A percentile compares a stretch with the other conserved stretches of the same genome.
phyloP scores from a whole-genome alignment of 2,113 vertebrate species.

The Hirundichthys speculiger region DNA sequence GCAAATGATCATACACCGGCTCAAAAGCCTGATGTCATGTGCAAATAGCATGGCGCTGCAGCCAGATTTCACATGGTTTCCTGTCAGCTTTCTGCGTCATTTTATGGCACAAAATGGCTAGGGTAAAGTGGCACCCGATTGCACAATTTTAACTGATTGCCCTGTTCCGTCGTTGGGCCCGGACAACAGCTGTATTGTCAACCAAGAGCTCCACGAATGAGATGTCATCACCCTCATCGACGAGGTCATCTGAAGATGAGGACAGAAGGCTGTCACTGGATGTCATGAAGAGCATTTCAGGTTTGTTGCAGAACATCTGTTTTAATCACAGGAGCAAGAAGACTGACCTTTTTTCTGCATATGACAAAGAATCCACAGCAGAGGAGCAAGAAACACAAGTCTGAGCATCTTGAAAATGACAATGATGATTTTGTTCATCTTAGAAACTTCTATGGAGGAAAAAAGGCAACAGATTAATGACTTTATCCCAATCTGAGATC shows the following conservation, averaged over 20 bases:
- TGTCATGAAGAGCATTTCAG: background rate
- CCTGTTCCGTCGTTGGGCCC: background rate
- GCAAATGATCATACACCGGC: no score
- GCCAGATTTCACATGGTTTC: no score
- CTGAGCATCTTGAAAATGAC: slow-evolving; percentile 11
- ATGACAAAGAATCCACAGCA: slow-evolving; percentile 5
- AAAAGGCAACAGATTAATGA: background rate
- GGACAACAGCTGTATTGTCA: background rate
- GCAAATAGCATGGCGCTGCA: no score
- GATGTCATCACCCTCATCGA: background rate
- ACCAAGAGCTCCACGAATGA: background rate
- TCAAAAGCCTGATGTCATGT: no score
- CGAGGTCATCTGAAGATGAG: slow-evolving; percentile 4
- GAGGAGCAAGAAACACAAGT: slow-evolving; percentile 3
- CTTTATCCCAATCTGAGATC: background rate
- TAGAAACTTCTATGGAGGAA: background rate
- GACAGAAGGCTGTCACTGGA: background rate
- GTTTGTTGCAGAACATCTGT: background rate
- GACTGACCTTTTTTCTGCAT: slow-evolving; percentile 29
- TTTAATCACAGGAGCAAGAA: background rate
- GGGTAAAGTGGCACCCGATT: no score
- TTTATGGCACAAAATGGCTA: no score
- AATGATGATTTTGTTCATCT: background rate
- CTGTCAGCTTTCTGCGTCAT: no score
- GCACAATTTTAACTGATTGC: no score